Percentiles rank a stretch among this genome's conserved stretches.
These are phyloP conservation scores for Drosophila parthenogenetica DNA, from an alignment of 2,888 invertebrate genomes.

Conservation along the genomic window DNA sequence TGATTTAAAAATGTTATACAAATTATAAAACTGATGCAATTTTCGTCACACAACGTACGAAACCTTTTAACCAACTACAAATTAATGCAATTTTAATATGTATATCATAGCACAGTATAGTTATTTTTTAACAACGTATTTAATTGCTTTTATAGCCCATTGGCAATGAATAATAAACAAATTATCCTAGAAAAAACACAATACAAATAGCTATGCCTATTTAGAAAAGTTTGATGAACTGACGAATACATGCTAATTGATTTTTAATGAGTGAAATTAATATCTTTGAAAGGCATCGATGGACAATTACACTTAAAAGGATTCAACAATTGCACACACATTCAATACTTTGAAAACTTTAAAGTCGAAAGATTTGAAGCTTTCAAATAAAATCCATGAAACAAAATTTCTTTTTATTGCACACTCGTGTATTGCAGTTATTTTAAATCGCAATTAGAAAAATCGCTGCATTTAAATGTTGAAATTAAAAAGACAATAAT, in stretches of 20 bases:
- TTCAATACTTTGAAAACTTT: not conserved
- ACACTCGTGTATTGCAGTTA: slow-evolving; percentile 2
- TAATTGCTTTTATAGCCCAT: slow-evolving; percentile 52
- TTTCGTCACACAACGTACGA: no score
- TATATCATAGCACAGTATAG: slow-evolving; percentile 5
- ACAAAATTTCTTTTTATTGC: not conserved
- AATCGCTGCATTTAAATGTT: slow-evolving; percentile 36
- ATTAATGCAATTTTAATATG: not conserved
- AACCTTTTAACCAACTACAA: no score
- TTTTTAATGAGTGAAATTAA: slow-evolving; percentile 25
- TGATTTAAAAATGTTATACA: no score
- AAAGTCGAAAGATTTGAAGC: not conserved
- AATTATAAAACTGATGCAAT: no score
- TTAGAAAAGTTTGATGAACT: slow-evolving; percentile 8
- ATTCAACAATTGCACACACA: slow-evolving; percentile 1
- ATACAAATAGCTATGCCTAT: slow-evolving; percentile 30
- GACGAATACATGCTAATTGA: slow-evolving; percentile 46
- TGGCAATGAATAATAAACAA: slow-evolving; percentile 20
- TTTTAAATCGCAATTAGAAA: slow-evolving; percentile 6
- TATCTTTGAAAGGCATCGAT: not conserved
- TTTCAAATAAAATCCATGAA: not conserved
- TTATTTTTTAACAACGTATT: slow-evolving; percentile 42
- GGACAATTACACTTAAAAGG: not conserved
- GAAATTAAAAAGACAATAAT: slow-evolving; percentile 37
- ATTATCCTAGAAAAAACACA: not conserved